A percentile compares a stretch with the other conserved stretches of the same genome.
Conservation (phyloP, 2,797 vertebrate genomes). For the Poeciliopsis paucimaculata region DNA sequence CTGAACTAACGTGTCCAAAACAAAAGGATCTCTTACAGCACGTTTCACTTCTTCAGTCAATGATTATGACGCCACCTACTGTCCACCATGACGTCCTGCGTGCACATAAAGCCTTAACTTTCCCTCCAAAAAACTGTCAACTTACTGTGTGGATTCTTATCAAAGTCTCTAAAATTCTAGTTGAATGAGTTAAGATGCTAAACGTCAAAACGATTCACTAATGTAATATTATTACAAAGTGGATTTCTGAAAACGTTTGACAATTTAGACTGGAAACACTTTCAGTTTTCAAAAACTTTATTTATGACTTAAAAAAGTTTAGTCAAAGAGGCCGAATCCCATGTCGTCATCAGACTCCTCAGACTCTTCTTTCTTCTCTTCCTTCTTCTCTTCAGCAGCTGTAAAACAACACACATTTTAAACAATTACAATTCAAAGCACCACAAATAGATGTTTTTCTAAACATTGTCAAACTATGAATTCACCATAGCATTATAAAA, state of each 20-base stretch:
- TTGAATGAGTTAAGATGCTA: not conserved
- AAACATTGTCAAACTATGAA: not conserved
- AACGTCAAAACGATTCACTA: no score
- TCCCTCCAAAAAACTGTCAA: not conserved
- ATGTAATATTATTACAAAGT: not conserved
- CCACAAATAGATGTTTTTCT: not conserved
- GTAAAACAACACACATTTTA: constrained; percentile 34
- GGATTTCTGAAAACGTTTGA: not conserved
- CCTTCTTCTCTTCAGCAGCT: constrained; percentile 91
- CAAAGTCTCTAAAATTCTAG: not conserved
- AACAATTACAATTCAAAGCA: not conserved
- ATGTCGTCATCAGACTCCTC: constrained; percentile 97
- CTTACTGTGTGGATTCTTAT: not conserved
- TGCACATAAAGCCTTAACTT: not conserved
- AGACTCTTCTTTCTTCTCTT: constrained; percentile 96
- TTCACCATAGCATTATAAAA: not conserved
- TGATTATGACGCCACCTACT: constrained; percentile 12
- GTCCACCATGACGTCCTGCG: not conserved
- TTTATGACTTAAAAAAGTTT: constrained; percentile 69
- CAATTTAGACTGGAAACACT: not conserved
- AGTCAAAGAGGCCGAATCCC: constrained; percentile 96
- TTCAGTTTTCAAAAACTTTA: constrained; percentile 65
- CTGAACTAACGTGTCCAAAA: not conserved
- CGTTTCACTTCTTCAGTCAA: not conserved
- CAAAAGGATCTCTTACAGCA: not conserved